A percentile compares a stretch with the other conserved stretches of the same genome.
These are phyloP conservation scores for Drosophila burlai DNA, from an alignment of 1,140 invertebrate genomes.

Conservation along the genomic window DNA sequence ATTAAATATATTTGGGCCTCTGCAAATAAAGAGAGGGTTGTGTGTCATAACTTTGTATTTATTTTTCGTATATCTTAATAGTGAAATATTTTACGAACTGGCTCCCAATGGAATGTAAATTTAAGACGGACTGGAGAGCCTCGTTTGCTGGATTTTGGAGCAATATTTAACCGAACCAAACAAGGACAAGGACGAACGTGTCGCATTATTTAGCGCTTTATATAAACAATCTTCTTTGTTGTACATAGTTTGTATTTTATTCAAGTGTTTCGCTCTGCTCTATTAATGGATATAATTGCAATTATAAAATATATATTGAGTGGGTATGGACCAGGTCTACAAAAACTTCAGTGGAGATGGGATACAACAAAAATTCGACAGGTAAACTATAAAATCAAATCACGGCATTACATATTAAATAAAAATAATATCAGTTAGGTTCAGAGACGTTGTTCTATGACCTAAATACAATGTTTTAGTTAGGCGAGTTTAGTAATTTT, in stretches of 20 bases:
- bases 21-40: background rate
- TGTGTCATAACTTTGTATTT: conserved; percentile 56
- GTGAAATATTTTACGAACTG: conserved; percentile 56
- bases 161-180: conserved; percentile 20
- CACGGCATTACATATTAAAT: conserved; percentile 55
- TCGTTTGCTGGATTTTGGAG: conserved; percentile 23
- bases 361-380: conserved; percentile 17
- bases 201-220: background rate
- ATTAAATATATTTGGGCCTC: background rate
- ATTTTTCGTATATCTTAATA: conserved; percentile 56
- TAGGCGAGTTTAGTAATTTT: conserved; percentile 70
- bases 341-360: conserved; percentile 8
- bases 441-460: conserved; percentile 65
- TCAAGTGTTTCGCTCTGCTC: conserved; percentile 71
- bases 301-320: conserved; percentile 31
- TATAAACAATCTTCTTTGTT: conserved; percentile 44
- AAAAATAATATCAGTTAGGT: conserved; percentile 71
- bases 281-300: conserved; percentile 32
- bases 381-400: conserved; percentile 44
- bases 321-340: conserved; percentile 1
- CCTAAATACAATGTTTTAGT: conserved; percentile 73
- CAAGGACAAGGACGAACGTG: background rate
- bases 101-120: conserved; percentile 55
- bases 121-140: conserved; percentile 43
- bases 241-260: conserved; percentile 81